Conservation (phyloP, 2,888 invertebrate species). For the Pollenia griseotomentosa region DNA sequence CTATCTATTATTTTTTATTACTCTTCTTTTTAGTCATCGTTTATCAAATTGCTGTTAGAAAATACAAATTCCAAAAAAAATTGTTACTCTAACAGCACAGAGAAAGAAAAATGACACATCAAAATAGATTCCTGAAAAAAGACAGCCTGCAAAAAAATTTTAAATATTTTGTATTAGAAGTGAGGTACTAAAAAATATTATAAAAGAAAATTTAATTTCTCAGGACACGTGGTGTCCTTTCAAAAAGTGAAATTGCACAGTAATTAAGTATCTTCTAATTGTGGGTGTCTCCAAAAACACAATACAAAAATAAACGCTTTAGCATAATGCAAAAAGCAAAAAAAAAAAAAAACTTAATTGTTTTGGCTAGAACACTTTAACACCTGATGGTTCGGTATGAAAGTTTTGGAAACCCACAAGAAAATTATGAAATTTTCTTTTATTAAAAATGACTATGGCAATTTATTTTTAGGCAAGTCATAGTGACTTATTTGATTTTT, state of each 20-base stretch:
- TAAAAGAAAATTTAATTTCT: conserved; percentile 32
- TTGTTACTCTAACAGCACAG: conserved; percentile 14
- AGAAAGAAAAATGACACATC: conserved; percentile 57
- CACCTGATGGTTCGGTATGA: neutral
- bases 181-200: neutral
- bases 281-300: neutral
- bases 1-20: conserved; percentile 10
- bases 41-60: conserved; percentile 57
- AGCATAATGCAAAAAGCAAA: no score
- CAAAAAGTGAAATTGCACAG: conserved; percentile 34
- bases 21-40: conserved; percentile 57
- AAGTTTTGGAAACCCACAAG: neutral
- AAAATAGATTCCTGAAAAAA: conserved; percentile 21
- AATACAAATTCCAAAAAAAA: neutral
- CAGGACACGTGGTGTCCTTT: conserved; percentile 18
- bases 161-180: neutral
- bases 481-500: neutral
- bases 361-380: neutral
- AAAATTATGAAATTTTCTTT: neutral
- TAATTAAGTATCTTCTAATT: conserved; percentile 47
- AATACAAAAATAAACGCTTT: no score
- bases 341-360: no score
- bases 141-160: neutral
- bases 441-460: neutral
- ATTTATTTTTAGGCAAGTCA: conserved; percentile 6